Conservation (phyloP, 2,888 invertebrate species). For the Andrena camellia region DNA sequence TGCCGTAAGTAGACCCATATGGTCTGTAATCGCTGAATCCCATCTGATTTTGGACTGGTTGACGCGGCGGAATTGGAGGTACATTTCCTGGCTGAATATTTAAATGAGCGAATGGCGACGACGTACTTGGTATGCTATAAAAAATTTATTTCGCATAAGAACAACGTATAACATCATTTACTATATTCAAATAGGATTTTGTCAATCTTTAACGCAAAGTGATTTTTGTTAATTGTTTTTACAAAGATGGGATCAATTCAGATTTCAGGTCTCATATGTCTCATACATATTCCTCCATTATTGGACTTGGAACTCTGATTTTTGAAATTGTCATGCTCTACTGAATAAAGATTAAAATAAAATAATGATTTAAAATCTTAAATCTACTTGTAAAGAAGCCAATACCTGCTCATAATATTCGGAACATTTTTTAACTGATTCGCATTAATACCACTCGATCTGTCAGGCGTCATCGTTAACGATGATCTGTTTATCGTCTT, state of each 20-base stretch:
- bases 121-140: slow-evolving; percentile 42
- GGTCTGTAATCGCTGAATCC: slow-evolving; percentile 71
- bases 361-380: not conserved
- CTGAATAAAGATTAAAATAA: not conserved
- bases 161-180: not conserved
- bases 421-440: slow-evolving; percentile 76
- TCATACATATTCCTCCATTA: no score
- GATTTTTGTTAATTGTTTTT: not conserved
- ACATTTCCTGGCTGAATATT: slow-evolving; percentile 65
- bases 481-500: slow-evolving; percentile 7
- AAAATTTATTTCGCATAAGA: not conserved
- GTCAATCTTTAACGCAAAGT: not conserved
- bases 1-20: slow-evolving; percentile 72
- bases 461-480: slow-evolving; percentile 66
- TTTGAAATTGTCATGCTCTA: no score
- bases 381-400: not conserved
- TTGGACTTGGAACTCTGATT: no score
- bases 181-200: not conserved
- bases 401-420: slow-evolving; percentile 72
- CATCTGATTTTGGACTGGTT: slow-evolving; percentile 63
- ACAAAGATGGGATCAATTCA: no score
- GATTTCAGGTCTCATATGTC: no score
- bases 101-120: slow-evolving; percentile 50
- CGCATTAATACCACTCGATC: slow-evolving; percentile 64
- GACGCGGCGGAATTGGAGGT: slow-evolving; percentile 81